Evolutionary conservation across 2,797 vertebrate species (phyloP), one percentile per base, ranked within the genome.

Genomic region (Anguilla obscura): DNA sequence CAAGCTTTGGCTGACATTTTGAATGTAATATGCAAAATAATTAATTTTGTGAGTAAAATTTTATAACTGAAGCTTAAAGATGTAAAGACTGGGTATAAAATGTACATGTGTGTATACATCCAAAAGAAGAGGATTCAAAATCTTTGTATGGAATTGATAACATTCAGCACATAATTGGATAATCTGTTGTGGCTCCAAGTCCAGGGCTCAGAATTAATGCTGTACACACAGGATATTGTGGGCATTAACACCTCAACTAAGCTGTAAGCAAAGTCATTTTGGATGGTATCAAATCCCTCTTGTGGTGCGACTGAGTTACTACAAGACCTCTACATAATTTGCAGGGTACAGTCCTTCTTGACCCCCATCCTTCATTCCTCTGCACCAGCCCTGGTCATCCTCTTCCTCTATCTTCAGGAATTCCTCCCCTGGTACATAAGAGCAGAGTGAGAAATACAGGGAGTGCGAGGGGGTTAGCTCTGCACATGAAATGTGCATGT

Each of bases 311-410:
- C 45, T 90, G 90, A 24, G 10, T 96, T 93, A 96, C 89, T 96
- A 96, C 90, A 96, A 95, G 88, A 93, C 91, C 88, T 96, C 95
- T 0, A 96, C 96, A 1, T 96, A 96, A 92, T 96, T 96, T 76
- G 96, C 96, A 0, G 96, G 96, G 91, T 96, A 97, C 82, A 96
- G 95, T 48, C 96, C 96, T 93, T 96, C 96, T 92, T 93, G 93
- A 0, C 95, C 95, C 0, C 91, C 94, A 0, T 96, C 96, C 93
- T 95, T 95, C 94, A 94, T 95, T 74, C 96, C 96, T 83, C 96
- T 94, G 92, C 96, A 97, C 96, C 96, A 97, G 82, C 96, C 96
- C 92, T 96, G 96, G 90, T 96, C 96, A 1, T 97, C 96, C 93
- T 97, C 96, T 60, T 97, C 96, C 91, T 96, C 96, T 0, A 91